phyloP scores from a whole-genome alignment of 2,888 invertebrate species.

The Dasypolia templi region DNA sequence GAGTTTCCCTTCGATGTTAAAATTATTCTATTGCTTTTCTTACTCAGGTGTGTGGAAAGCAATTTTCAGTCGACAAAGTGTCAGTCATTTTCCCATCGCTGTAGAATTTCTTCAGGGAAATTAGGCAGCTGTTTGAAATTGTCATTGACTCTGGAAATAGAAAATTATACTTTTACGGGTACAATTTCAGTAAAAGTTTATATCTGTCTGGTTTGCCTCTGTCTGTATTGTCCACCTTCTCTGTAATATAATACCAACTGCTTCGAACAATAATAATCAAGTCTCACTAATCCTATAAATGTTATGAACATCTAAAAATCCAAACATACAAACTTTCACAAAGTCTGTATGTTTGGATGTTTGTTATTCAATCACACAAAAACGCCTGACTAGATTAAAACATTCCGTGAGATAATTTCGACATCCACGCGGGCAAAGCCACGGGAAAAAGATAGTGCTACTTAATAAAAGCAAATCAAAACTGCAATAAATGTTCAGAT shows the following conservation, averaged over 20 bases:
- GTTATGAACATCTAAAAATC: too few species aligned
- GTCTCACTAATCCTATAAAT: too few species aligned
- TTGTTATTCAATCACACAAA: too few species aligned
- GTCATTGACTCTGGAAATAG: slow-evolving; percentile 23
- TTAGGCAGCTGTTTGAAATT: slow-evolving; percentile 26
- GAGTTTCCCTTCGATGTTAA: neutral
- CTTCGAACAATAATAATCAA: neutral
- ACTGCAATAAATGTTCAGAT: too few species aligned
- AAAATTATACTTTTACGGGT: slow-evolving; percentile 27
- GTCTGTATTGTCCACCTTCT: too few species aligned
- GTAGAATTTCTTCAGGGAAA: slow-evolving; percentile 54
- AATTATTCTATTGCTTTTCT: slow-evolving; percentile 13
- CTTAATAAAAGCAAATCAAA: too few species aligned
- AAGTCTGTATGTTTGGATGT: too few species aligned
- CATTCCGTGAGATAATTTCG: too few species aligned
- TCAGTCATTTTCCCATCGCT: slow-evolving; percentile 33
- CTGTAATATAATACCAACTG: neutral
- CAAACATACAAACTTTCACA: too few species aligned
- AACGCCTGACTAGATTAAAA: too few species aligned
- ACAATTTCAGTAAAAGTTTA: slow-evolving; percentile 6
- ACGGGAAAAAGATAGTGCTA: too few species aligned
- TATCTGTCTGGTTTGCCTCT: neutral
- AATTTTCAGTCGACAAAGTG: slow-evolving; percentile 35
- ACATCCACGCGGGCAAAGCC: too few species aligned
- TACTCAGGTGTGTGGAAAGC: slow-evolving; percentile 16